Evolutionary conservation across 1,140 invertebrate genomes (phyloP), one percentile per base, ranked within the genome.

Genomic region (Danaus melanippus): DNA sequence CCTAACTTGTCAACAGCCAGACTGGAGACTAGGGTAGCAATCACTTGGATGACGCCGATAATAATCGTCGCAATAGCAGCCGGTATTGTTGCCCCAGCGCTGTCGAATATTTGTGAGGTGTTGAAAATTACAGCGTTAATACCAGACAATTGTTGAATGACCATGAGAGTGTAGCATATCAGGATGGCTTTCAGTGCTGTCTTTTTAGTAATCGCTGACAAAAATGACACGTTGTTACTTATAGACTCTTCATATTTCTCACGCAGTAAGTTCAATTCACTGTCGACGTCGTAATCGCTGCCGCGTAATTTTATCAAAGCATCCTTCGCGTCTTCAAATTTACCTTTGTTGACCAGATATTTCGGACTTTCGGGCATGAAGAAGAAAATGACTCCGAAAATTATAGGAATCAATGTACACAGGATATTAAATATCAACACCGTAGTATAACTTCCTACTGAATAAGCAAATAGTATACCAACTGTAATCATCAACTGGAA

Each of bases 111-210:
- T 0, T 83, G 69, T 0, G 89, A 89, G 0, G 92, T 89, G 66
- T 96, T 96, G 75, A 96, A 96, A 56, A 95, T 92, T 12, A 97
- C 93, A 0, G 93, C 93, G 66, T 96, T 96, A 12, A 97, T 94
- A 42, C 95, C 94, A 52, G 92, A 92, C 21, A 96, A 83, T 75
- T 97, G 95, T 72, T 97, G 95, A 76, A 96, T 93, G 50, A 94
- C 85, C 93, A 97, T 95, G 1, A 97, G 85, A 10, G 91, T 91
- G 59, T 94, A 89, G 44, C 90, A 91, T 40, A 97, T 93, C 6
- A 92, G 54, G 9, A 96, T 73, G 8, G 92, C 93, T 76, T 92
- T 94, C 15, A 89, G 77, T 0, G 90, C 90, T 10, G 91, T 89
- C 58, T 81, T 90, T 46, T 90, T 89, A 2, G 78, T 87, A 9